A percentile compares a stretch with the other conserved stretches of the same genome.
Evolutionary conservation across 2,797 vertebrate genomes (phyloP).

Genomic region (Cephalopachus bancanus): DNA sequence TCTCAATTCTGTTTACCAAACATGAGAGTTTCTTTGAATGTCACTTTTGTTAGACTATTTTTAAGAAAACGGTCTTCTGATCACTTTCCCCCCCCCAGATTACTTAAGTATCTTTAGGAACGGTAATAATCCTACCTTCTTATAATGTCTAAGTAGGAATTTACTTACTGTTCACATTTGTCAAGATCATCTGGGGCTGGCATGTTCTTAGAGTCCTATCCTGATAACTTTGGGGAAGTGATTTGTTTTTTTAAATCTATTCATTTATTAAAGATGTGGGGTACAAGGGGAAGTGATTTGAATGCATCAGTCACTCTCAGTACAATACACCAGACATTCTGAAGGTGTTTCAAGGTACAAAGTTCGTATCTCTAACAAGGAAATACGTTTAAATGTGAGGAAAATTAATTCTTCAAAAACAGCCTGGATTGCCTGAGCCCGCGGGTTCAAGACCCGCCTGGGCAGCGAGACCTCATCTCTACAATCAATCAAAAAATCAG

Average conservation of each 20-base stretch:
- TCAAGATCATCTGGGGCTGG: background rate
- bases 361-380: constrained; percentile 43
- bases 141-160: constrained; percentile 1
- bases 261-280: too few species aligned
- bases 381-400: constrained; percentile 64
- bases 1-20: constrained; percentile 48
- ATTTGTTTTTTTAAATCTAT: too few species aligned
- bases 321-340: constrained; percentile 9
- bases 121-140: constrained; percentile 48
- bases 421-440: background rate
- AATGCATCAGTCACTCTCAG: constrained; percentile 10
- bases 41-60: constrained; percentile 28
- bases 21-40: background rate
- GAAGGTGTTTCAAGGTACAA: background rate
- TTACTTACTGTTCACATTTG: constrained; percentile 14
- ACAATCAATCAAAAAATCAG: too few species aligned
- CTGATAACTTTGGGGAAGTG: background rate
- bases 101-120: constrained; percentile 9
- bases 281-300: background rate
- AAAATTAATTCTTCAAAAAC: constrained; percentile 73
- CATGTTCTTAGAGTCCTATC: background rate
- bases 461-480: too few species aligned
- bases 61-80: constrained; percentile 20
- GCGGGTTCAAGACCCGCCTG: too few species aligned
- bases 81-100: background rate